These are phyloP conservation scores for Glossophaga mutica DNA, from an alignment of 2,797 vertebrate genomes.

Conservation along the genomic window DNA sequence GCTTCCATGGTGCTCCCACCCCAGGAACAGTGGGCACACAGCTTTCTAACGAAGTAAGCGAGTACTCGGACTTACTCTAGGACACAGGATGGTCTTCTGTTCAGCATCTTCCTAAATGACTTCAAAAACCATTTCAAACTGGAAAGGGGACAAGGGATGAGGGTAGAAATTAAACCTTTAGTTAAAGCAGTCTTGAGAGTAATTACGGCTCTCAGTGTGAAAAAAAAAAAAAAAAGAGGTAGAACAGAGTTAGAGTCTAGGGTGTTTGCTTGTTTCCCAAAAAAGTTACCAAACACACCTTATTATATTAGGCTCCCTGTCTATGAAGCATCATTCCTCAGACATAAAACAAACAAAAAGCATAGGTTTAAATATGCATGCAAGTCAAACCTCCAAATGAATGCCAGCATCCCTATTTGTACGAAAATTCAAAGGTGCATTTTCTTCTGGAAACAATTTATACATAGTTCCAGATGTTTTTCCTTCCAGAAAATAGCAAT, in stretches of 20 bases:
- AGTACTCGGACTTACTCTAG: neutral
- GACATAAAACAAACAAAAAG: constrained; percentile 20
- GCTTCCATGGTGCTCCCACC: neutral
- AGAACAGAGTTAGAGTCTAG: neutral
- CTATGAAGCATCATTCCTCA: neutral
- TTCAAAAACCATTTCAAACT: constrained; percentile 37
- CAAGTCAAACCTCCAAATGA: neutral
- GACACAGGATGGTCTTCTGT: neutral
- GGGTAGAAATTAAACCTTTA: neutral
- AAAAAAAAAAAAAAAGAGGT: no score
- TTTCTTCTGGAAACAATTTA: constrained; percentile 28
- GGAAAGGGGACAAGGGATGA: neutral
- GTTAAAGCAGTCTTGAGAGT: neutral
- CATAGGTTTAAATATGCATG: neutral
- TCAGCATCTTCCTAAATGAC: neutral
- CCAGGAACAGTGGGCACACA: neutral
- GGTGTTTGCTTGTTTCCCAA: neutral
- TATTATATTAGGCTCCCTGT: neutral
- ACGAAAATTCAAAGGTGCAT: constrained; percentile 42
- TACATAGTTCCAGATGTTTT: constrained; percentile 10
- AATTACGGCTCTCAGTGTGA: neutral
- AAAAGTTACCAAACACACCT: neutral
- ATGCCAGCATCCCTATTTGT: neutral
- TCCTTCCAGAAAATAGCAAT: neutral
- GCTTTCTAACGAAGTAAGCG: neutral